These are phyloP conservation scores for Ips typographus DNA, from an alignment of 1,140 invertebrate species.

Conservation along the genomic window DNA sequence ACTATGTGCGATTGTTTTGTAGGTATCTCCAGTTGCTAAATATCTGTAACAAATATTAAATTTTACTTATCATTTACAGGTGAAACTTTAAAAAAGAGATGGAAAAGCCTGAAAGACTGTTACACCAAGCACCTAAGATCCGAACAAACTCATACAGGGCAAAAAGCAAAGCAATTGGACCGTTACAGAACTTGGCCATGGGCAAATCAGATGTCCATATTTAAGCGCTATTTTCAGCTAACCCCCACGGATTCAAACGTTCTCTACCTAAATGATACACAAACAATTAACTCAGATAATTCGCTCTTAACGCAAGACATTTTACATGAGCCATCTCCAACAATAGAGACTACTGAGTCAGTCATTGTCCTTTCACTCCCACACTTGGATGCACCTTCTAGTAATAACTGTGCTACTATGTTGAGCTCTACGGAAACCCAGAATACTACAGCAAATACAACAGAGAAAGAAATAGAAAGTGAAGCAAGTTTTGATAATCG, in stretches of 20 bases:
- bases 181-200: constrained; percentile 4
- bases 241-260: neutral
- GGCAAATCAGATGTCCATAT: neutral
- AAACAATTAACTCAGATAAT: too few species aligned
- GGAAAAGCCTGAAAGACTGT: constrained; percentile 39
- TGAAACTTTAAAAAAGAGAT: constrained; percentile 28
- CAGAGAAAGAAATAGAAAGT: too few species aligned
- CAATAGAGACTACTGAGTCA: too few species aligned
- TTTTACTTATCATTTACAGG: neutral
- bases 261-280: too few species aligned
- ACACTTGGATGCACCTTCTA: too few species aligned
- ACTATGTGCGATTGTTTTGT: constrained; percentile 2
- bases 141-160: constrained; percentile 20
- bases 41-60: neutral
- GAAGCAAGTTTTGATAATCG: too few species aligned
- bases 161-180: constrained; percentile 1
- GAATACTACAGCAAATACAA: too few species aligned
- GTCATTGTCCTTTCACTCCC: too few species aligned
- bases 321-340: too few species aligned
- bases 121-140: constrained; percentile 28
- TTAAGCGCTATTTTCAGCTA: neutral
- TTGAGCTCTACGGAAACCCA: too few species aligned
- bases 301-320: too few species aligned
- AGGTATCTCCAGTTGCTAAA: neutral
- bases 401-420: too few species aligned